Conservation (phyloP, 1,140 invertebrate genomes). For the Drosophila nikananu region DNA sequence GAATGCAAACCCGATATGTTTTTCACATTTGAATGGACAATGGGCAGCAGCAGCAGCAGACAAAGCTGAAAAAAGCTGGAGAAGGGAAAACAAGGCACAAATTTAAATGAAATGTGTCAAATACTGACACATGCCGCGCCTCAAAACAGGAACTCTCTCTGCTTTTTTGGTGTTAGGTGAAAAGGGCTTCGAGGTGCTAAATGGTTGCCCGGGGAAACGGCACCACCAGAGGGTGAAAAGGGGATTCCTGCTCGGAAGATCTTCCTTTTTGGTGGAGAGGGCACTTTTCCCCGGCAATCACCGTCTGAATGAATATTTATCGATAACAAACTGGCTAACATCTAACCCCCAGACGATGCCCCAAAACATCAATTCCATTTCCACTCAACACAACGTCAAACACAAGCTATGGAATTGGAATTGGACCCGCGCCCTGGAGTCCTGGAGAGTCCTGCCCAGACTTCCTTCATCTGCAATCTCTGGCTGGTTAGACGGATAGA, state of each 20-base stretch:
- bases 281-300: slow-evolving; percentile 22
- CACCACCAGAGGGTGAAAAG: neutral
- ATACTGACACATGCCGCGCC: slow-evolving; percentile 56
- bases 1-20: slow-evolving; percentile 65
- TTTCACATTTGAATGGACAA: slow-evolving; percentile 71
- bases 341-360: slow-evolving; percentile 7
- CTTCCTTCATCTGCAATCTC: slow-evolving; percentile 47
- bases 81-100: slow-evolving; percentile 11
- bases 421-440: slow-evolving; percentile 7
- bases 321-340: slow-evolving; percentile 42
- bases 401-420: slow-evolving; percentile 36
- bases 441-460: slow-evolving; percentile 16
- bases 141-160: slow-evolving; percentile 20
- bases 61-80: slow-evolving; percentile 5
- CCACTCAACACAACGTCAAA: slow-evolving; percentile 51
- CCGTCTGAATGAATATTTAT: slow-evolving; percentile 50
- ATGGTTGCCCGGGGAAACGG: slow-evolving; percentile 7
- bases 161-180: neutral
- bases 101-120: slow-evolving; percentile 79
- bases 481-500: slow-evolving; percentile 22
- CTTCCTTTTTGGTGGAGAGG: neutral
- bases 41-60: slow-evolving; percentile 16
- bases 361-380: slow-evolving; percentile 37
- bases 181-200: slow-evolving; percentile 20
- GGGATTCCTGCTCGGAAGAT: neutral